phyloP scores from a whole-genome alignment of 2,888 invertebrate species.

The Teleiodes luculella region DNA sequence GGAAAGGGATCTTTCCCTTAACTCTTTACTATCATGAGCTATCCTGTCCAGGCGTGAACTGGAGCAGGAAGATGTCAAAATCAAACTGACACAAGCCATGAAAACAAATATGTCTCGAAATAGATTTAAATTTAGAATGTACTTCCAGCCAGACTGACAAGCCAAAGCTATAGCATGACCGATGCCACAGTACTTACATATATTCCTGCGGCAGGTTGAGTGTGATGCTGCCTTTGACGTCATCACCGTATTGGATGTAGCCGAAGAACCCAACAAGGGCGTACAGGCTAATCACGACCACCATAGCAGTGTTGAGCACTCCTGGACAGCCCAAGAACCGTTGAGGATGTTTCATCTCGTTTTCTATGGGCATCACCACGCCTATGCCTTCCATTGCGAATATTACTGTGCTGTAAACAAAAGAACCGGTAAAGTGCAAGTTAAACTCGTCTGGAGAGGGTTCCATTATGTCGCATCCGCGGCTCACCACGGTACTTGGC shows the following conservation, averaged over 20 bases:
- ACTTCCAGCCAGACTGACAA: too few relatives aligned
- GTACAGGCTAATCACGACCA: constrained; percentile 87
- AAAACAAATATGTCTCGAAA: too few relatives aligned
- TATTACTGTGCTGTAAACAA: constrained; percentile 87
- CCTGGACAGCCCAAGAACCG: constrained; percentile 90
- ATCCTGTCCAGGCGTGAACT: too few relatives aligned
- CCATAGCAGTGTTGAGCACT: constrained; percentile 91
- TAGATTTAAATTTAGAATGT: too few relatives aligned
- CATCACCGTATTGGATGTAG: constrained; percentile 89
- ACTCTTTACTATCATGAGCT: too few relatives aligned
- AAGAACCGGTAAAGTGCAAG: background rate
- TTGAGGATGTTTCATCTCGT: constrained; percentile 90
- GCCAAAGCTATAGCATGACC: too few relatives aligned
- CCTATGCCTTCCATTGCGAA: constrained; percentile 99
- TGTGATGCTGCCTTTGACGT: constrained; percentile 87
- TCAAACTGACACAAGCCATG: too few relatives aligned
- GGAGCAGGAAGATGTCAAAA: too few relatives aligned
- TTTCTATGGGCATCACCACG: constrained; percentile 95
- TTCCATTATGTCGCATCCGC: too few relatives aligned
- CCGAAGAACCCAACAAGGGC: constrained; percentile 93
- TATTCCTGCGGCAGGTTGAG: constrained; percentile 85
- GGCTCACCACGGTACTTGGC: too few relatives aligned
- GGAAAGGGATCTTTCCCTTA: too few relatives aligned
- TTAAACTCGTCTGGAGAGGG: too few relatives aligned
- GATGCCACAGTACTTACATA: constrained; percentile 81